A percentile compares a stretch with the other conserved stretches of the same genome.
phyloP scores from a whole-genome alignment of 2,888 invertebrate genomes.

The Nephrotoma appendiculata region DNA sequence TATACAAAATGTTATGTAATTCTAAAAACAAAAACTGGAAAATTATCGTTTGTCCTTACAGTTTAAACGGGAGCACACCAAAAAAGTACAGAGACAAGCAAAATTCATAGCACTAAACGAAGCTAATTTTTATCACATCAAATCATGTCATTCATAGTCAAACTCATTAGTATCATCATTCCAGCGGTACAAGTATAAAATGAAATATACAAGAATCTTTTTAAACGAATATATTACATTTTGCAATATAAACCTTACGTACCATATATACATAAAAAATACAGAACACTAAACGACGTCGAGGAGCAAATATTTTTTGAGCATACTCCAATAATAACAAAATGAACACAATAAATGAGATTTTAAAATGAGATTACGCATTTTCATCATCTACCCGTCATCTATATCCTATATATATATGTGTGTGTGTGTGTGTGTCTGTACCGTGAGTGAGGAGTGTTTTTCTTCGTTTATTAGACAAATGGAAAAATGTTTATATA shows the following conservation, averaged over 20 bases:
- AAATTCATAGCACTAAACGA: neutral
- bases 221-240: neutral
- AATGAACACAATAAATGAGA: neutral
- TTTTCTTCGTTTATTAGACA: neutral
- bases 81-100: neutral
- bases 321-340: neutral
- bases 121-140: neutral
- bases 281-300: neutral
- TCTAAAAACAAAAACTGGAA: neutral
- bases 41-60: no score
- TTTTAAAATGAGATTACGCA: neutral
- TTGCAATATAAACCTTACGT: neutral
- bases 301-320: neutral
- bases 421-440: neutral
- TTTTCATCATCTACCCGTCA: neutral
- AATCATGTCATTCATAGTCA: neutral
- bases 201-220: neutral
- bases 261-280: no score
- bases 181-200: neutral
- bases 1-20: no score
- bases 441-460: neutral
- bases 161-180: neutral
- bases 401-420: neutral
- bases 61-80: neutral
- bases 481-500: neutral